Percentiles rank a stretch among this genome's conserved stretches.
Evolutionary conservation across 2,113 vertebrate genomes (phyloP).

Genomic region (Pterocles burchelli): DNA sequence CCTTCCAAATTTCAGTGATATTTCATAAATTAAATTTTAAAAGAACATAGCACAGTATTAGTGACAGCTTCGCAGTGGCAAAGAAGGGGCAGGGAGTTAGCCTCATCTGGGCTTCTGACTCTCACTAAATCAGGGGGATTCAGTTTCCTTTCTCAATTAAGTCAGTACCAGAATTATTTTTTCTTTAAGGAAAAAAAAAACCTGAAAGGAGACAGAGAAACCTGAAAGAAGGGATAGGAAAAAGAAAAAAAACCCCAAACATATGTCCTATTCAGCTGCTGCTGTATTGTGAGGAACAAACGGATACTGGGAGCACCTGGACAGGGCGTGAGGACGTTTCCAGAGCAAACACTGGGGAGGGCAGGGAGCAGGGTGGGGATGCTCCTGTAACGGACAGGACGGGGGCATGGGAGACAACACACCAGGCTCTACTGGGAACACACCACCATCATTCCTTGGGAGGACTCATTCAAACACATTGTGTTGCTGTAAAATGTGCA

Average conservation of each 20-base stretch:
- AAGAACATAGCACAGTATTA: constrained; percentile 3
- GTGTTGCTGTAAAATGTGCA: neutral
- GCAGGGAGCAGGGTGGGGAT: neutral
- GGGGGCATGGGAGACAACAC: neutral
- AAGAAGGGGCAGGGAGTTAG: neutral
- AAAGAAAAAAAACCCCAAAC: neutral
- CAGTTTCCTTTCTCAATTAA: neutral
- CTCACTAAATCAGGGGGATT: neutral
- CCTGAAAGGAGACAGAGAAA: neutral
- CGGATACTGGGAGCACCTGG: neutral
- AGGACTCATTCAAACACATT: neutral
- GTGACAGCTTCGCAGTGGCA: neutral
- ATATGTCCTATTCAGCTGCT: neutral
- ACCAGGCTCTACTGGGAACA: neutral
- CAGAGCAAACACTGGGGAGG: neutral
- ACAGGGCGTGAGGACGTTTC: neutral
- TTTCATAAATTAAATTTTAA: constrained; percentile 18
- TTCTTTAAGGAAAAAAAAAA: neutral
- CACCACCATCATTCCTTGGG: neutral
- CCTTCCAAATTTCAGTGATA: constrained; percentile 4
- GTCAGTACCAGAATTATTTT: neutral
- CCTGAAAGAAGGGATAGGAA: neutral
- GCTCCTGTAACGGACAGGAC: neutral
- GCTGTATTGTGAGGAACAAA: neutral
- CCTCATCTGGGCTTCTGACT: neutral